Evolutionary conservation across 1,140 invertebrate genomes (phyloP), one percentile per base, ranked within the genome.

Genomic region (Anadara kagoshimensis): DNA sequence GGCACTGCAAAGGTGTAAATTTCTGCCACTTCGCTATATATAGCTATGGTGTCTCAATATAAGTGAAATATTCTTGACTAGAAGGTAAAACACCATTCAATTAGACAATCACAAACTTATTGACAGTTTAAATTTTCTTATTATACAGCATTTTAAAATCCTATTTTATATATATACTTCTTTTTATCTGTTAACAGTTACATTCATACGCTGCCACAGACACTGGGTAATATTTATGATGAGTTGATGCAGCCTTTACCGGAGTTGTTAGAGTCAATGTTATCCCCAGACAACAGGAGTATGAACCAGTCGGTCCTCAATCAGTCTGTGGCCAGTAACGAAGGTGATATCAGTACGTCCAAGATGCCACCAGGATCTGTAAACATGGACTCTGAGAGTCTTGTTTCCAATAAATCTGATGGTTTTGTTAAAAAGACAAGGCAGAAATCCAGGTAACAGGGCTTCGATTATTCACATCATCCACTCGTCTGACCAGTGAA

Each of bases 181-280:
- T 11, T 43, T 24, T 59, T 41, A 20, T 61, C 24, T 26, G 61
- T 49, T 75, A 63, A 20, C 64, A 81, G 80, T 43, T 81, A 79
- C 61, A 58, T 79, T 14, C 78, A 81, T 45, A 79, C 74, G 26
- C 36, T 85, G 44, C 82, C 85, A 11, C 70, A 78, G 47, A 72
- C 78, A 11, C 75, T 86, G 54, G 78, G 76, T 12, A 79, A 68
- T 56, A 73, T 86, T 12, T 85, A 82, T 73, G 83, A 85, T 79
- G 83, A 85, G 29, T 68, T 86, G 24, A 85, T 84, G 82, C 81
- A 84, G 66, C 83, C 83, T 12, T 62, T 83, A 20, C 85, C 85
- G 14, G 66, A 66, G 11, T 59, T 44, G 2, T 68, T 85, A 18
- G 78, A 80, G 26, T 69, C 69, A 20, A 75, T 85, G 54, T 54